phyloP scores from a whole-genome alignment of 2,797 vertebrate species.

The Myotis pilosus region DNA sequence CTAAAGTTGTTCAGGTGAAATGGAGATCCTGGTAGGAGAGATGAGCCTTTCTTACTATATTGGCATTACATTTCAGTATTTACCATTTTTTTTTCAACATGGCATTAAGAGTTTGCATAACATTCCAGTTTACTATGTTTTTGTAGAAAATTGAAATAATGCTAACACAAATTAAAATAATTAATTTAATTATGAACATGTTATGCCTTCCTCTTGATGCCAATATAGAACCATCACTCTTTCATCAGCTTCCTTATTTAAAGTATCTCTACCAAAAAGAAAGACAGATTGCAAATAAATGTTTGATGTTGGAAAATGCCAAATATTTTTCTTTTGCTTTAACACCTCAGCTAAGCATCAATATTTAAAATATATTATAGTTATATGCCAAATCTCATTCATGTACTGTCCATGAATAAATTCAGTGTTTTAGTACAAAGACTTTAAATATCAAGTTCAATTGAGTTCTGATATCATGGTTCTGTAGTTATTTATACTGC shows the following conservation, averaged over 20 bases:
- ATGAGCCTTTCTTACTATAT: neutral
- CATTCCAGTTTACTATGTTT: neutral
- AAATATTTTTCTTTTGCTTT: conserved; percentile 34
- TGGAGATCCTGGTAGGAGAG: neutral
- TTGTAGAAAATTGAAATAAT: neutral
- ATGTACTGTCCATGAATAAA: neutral
- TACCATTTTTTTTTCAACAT: neutral
- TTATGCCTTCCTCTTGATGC: neutral
- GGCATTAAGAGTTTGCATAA: neutral
- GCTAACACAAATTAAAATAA: neutral
- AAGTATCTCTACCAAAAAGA: neutral
- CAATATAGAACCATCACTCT: neutral
- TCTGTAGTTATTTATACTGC: neutral
- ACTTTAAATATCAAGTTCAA: conserved; percentile 41
- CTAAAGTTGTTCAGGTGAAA: neutral
- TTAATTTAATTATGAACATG: neutral
- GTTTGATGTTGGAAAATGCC: neutral
- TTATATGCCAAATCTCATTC: neutral
- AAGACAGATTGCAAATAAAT: neutral
- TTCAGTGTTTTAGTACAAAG: conserved; percentile 33
- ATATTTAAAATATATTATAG: neutral
- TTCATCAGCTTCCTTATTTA: neutral
- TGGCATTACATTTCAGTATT: neutral
- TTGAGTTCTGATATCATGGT: conserved; percentile 4
- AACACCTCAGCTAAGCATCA: neutral